Evolutionary conservation across 2,113 vertebrate species (phyloP).

Genomic region (Tauraco erythrolophus): DNA sequence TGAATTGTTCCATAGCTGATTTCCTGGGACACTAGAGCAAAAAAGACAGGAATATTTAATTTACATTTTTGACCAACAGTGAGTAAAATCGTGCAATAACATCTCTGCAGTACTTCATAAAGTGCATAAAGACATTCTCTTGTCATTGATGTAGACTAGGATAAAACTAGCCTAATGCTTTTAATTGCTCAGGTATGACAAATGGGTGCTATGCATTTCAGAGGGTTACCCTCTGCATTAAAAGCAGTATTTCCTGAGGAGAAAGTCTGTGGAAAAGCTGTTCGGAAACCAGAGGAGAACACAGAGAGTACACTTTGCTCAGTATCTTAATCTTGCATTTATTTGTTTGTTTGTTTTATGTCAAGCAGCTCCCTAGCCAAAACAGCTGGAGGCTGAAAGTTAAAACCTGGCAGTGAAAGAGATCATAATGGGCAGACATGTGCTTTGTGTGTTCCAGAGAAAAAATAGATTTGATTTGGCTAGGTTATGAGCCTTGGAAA

Average conservation of each 20-base stretch:
- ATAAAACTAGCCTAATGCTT: background rate
- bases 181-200: background rate
- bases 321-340: background rate
- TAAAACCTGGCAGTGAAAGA: slow-evolving; percentile 9
- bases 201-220: background rate
- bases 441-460: background rate
- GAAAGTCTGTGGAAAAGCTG: background rate
- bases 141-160: background rate
- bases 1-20: background rate
- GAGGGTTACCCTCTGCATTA: background rate
- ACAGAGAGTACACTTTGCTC: background rate
- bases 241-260: background rate
- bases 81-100: background rate
- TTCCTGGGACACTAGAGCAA: background rate
- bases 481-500: slow-evolving; percentile 24
- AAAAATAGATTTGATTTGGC: background rate
- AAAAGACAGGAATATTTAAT: background rate
- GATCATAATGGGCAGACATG: background rate
- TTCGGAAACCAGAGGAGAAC: background rate
- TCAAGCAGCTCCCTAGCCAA: background rate
- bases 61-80: background rate
- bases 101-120: background rate
- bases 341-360: slow-evolving; percentile 16
- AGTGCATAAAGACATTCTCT: background rate
- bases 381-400: slow-evolving; percentile 27